Evolutionary conservation across 1,140 invertebrate species (phyloP).

Genomic region (Cyclargus thomasi): DNA sequence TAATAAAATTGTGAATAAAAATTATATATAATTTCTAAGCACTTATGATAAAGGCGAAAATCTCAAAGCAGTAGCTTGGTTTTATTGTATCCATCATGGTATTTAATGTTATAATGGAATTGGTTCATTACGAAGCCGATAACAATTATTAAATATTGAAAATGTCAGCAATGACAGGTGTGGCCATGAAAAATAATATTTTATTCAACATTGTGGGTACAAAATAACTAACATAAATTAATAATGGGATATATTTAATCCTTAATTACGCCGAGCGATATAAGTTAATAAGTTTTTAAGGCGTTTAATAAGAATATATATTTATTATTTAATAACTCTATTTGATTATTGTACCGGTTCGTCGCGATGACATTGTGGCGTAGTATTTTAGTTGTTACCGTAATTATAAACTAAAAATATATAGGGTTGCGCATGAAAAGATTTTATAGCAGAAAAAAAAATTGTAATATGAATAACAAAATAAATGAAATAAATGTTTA

Average conservation of each 20-base stretch:
- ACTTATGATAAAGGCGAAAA: not conserved
- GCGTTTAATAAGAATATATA: conserved; percentile 19
- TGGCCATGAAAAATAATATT: conserved; percentile 40
- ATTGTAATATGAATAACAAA: no score
- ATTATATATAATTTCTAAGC: no score
- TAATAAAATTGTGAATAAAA: no score
- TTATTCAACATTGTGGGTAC: conserved; percentile 39
- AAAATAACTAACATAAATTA: conserved; percentile 33
- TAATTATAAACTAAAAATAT: no score
- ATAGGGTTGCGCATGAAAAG: no score
- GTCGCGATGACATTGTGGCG: not conserved
- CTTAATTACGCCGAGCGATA: conserved; percentile 30
- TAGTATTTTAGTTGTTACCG: no score
- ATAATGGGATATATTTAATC: conserved; percentile 33
- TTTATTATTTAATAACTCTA: conserved; percentile 18
- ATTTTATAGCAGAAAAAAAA: no score
- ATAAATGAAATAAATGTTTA: no score
- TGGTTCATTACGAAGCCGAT: conserved; percentile 31
- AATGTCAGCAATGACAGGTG: conserved; percentile 36
- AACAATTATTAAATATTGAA: conserved; percentile 44
- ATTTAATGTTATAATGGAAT: conserved; percentile 27
- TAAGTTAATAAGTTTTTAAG: conserved; percentile 20
- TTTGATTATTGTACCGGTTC: not conserved
- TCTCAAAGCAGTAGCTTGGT: not conserved
- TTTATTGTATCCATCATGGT: conserved; percentile 3